Evolutionary conservation across 2,797 vertebrate species (phyloP).

Genomic region (Argyrosomus regius): DNA sequence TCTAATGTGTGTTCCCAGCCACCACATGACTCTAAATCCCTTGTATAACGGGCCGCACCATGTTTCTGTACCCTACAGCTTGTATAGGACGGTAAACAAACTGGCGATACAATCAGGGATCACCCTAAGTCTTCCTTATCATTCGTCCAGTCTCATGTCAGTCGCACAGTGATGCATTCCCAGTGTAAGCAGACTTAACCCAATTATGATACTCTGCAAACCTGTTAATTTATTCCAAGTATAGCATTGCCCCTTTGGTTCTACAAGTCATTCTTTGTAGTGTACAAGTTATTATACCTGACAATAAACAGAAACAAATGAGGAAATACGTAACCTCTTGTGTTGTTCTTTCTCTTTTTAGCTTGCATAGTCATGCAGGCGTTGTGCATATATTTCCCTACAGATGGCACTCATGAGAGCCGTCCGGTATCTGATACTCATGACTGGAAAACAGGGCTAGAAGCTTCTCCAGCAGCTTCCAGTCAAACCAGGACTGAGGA

Average conservation of each 20-base stretch:
- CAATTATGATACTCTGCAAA: slow-evolving; percentile 76
- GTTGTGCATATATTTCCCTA: slow-evolving; percentile 22
- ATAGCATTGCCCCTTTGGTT: slow-evolving; percentile 80
- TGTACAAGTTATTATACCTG: slow-evolving; percentile 85
- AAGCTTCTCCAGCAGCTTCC: slow-evolving; percentile 21
- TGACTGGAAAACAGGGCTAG: not conserved
- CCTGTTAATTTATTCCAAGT: slow-evolving; percentile 75
- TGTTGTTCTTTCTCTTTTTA: slow-evolving; percentile 21
- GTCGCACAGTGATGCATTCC: slow-evolving; percentile 77
- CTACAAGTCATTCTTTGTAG: slow-evolving; percentile 85
- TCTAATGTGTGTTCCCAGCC: slow-evolving; percentile 25
- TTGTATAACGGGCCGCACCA: slow-evolving; percentile 6
- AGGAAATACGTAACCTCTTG: slow-evolving; percentile 30
- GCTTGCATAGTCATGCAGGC: not conserved
- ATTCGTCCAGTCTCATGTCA: slow-evolving; percentile 76
- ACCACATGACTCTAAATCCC: slow-evolving; percentile 25
- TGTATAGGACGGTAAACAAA: slow-evolving; percentile 34
- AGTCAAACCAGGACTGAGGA: not conserved
- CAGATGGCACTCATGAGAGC: slow-evolving; percentile 48
- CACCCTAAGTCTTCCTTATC: slow-evolving; percentile 88
- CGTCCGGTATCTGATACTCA: not conserved
- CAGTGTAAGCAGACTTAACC: slow-evolving; percentile 75
- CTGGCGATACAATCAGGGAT: slow-evolving; percentile 84
- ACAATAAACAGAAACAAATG: slow-evolving; percentile 87
- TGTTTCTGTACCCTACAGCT: slow-evolving; percentile 30